A percentile compares a stretch with the other conserved stretches of the same genome.
Evolutionary conservation across 1,140 invertebrate genomes (phyloP).

Genomic region (Solen grandis): DNA sequence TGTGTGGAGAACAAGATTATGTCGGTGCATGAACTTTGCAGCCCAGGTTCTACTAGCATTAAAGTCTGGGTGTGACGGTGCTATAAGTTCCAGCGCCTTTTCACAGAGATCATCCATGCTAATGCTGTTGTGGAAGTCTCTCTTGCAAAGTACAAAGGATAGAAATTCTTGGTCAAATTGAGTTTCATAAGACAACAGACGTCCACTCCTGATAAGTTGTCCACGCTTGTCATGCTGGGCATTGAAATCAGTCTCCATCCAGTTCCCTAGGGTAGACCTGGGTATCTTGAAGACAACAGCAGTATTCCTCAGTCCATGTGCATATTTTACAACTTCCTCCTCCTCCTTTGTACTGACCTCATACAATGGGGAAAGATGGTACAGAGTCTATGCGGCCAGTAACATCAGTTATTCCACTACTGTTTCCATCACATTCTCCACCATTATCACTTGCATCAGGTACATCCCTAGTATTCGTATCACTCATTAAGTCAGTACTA

Average conservation of each 20-base stretch:
- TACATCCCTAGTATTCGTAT: too few species aligned
- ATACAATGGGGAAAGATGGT: too few species aligned
- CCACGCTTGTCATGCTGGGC: background rate
- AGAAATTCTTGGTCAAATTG: background rate
- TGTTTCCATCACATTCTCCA: too few species aligned
- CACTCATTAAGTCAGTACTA: too few species aligned
- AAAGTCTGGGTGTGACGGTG: background rate
- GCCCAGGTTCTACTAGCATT: conserved; percentile 4
- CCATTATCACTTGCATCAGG: too few species aligned
- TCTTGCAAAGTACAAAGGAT: background rate
- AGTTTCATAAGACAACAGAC: background rate
- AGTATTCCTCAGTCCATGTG: background rate
- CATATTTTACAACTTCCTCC: background rate
- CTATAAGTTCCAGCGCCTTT: background rate
- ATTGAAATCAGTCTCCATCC: conserved; percentile 1
- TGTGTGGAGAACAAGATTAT: background rate
- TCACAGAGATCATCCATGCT: background rate
- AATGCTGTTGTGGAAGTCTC: background rate
- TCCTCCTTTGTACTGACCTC: conserved; percentile 10
- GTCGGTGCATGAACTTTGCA: background rate
- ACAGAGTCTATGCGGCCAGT: too few species aligned
- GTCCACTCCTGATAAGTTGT: background rate
- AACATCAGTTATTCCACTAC: too few species aligned
- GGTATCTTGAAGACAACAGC: background rate
- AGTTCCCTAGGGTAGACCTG: background rate